phyloP scores from a whole-genome alignment of 2,797 vertebrate genomes.

The Gambelia wislizenii region DNA sequence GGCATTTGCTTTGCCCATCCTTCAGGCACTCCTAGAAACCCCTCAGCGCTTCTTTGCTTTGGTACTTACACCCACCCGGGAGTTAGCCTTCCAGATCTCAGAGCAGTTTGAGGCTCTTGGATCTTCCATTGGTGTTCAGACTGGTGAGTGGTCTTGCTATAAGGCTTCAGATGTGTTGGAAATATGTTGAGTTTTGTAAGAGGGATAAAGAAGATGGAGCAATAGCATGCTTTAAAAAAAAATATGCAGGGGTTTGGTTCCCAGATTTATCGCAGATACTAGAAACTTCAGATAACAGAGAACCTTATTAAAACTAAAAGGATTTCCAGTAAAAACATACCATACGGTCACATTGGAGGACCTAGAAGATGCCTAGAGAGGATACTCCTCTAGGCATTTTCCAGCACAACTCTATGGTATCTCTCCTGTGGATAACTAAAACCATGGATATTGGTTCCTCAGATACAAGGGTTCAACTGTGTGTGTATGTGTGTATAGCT shows the following conservation, averaged over 20 bases:
- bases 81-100: conserved; percentile 96
- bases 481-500: background rate
- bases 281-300: too few relatives aligned
- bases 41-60: conserved; percentile 94
- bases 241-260: too few relatives aligned
- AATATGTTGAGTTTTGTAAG: background rate
- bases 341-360: too few relatives aligned
- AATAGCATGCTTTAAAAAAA: background rate
- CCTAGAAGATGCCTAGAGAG: too few relatives aligned
- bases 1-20: conserved; percentile 95
- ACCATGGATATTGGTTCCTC: too few relatives aligned
- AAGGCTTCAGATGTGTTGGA: background rate
- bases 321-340: too few relatives aligned
- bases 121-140: conserved; percentile 95
- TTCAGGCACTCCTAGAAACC: conserved; percentile 89
- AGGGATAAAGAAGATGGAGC: background rate
- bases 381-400: too few relatives aligned
- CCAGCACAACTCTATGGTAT: too few relatives aligned
- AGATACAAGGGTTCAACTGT: too few relatives aligned
- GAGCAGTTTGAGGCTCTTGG: conserved; percentile 98
- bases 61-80: conserved; percentile 94
- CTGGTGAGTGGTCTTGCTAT: conserved; percentile 79
- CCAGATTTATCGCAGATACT: too few relatives aligned
- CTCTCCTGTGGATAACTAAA: too few relatives aligned
- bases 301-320: too few relatives aligned